Evolutionary conservation across 1,140 invertebrate genomes (phyloP), one percentile per base, ranked within the genome.

Genomic region (Zaprionus camerounensis): DNA sequence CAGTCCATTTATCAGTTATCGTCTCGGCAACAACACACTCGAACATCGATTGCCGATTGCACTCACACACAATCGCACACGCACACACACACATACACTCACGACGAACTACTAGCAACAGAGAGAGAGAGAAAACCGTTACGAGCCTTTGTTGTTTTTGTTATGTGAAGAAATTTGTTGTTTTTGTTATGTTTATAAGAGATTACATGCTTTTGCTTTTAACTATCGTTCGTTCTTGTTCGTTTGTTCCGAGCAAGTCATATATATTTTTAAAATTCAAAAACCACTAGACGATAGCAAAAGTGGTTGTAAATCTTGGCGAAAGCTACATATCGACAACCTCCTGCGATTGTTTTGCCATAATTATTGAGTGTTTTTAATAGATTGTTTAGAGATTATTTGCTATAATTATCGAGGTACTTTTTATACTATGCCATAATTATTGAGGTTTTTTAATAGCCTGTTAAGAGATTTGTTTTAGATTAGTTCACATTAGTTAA

Each of bases 181-280:
- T 17, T 22, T 28, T 73, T 58, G 66, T 62, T 68, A 68, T 73
- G 76, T 56, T 66, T 56, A 64, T 36, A 59, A 53, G 38, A 81
- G 86, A 88, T 91, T 86, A 90, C 81, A 86, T 57, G 53, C 49
- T 59, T 91, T 80, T 82, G 76, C 78, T 84, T 84, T 87, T 73
- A 86, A 76, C 64, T 81, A 81, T 68, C 55, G 73, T 65, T 79
- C 53, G 46, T 64, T 55, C 58, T 53, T 67, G 69, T 53, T 67
- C 61, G 7, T 55, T 53, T 67, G 66, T 53, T 67, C 61, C n/a
- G 41, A 17, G 41, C 5, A 46, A 71, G 68, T 76, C 53, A 36
- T 81, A 88, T 86, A 51, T 51, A 51, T 22, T 22, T 86, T 88
- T 59, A 67, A 81, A 84, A 71, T 79, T 67, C 53, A 76, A 70